Evolutionary conservation across 2,888 invertebrate species (phyloP), one percentile per base, ranked within the genome.

Genomic region (Cephus sareptanus): DNA sequence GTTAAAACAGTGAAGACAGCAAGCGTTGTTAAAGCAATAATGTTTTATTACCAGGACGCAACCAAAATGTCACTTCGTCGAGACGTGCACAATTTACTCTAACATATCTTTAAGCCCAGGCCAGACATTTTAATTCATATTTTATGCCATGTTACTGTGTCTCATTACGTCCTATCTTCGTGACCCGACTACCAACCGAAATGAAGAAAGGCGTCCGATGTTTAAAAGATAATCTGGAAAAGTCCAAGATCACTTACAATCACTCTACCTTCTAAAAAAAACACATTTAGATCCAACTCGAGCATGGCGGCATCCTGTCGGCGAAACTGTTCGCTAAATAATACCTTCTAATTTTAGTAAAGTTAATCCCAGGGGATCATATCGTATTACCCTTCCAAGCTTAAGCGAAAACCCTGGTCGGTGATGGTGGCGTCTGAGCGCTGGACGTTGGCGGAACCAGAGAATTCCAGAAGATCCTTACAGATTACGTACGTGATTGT

Each of bases 401-500:
- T 81, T 75, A 81, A 81, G 80, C 81, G 77, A 73, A 56, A 70
- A 73, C 77, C 69, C 76, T 71, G 33, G 77, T 12, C 34, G 34
- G 6, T n/a, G 23, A 0, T 13, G 30, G 15, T 34, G 71, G 71
- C 12, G 13, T 71, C 73, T 77, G 71, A 69, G 76, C 78, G 74
- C 31, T 71, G 69, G 69, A 30, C 37, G 75, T 34, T 11, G 70
- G 71, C 69, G 68, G 33, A 56, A 75, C 75, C 73, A 75, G 79
- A 76, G 84, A 85, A 87, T 87, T 85, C 84, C 83, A 83, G 82
- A 85, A 85, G 88, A 88, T 86, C 86, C 87, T 83, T 78, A 76
- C 79, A 87, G 88, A 88, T 89, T 87, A 88, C 85, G 83, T 82
- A 84, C 83, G 84, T 86, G 87, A 89, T 88, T 88, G 87, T 88